phyloP scores from a whole-genome alignment of 1,140 invertebrate species.

The Patella vulgata region DNA sequence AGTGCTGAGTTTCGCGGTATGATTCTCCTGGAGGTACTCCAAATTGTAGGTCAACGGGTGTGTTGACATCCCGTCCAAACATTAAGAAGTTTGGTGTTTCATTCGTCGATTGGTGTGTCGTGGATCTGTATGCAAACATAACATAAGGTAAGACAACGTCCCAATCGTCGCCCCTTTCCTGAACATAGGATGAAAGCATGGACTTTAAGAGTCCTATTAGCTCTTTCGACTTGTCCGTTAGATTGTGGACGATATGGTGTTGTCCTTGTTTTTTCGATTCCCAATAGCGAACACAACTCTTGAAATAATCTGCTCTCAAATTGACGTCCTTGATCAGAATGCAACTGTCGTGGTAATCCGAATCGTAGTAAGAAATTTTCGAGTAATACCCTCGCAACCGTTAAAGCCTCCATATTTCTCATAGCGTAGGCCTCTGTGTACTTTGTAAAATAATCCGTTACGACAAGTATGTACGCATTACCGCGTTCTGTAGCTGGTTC shows the following conservation, averaged over 20 bases:
- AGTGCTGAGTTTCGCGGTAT: not conserved
- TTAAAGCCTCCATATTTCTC: too few species aligned
- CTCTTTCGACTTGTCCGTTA: conserved; percentile 42
- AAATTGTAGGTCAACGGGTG: conserved; percentile 6
- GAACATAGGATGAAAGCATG: conserved; percentile 19
- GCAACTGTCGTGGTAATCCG: too few species aligned
- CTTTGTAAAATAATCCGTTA: too few species aligned
- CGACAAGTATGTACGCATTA: conserved; percentile 17
- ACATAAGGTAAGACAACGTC: conserved; percentile 33
- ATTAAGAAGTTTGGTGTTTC: conserved; percentile 32
- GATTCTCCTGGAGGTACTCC: conserved; percentile 9
- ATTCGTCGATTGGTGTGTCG: conserved; percentile 30
- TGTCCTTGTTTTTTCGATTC: conserved; percentile 41
- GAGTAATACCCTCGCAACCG: too few species aligned
- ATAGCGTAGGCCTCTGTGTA: too few species aligned
- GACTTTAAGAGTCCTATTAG: conserved; percentile 37
- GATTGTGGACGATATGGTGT: conserved; percentile 40
- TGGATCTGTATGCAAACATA: conserved; percentile 28
- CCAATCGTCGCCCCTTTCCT: conserved; percentile 38
- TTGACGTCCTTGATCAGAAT: too few species aligned
- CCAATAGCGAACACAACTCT: conserved; percentile 30
- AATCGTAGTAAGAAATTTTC: too few species aligned
- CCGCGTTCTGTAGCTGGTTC: not conserved
- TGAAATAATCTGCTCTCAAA: too few species aligned
- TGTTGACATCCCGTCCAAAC: conserved; percentile 7